These are phyloP conservation scores for Chrysina gloriosa DNA, from an alignment of 2,888 invertebrate genomes.

Conservation along the genomic window DNA sequence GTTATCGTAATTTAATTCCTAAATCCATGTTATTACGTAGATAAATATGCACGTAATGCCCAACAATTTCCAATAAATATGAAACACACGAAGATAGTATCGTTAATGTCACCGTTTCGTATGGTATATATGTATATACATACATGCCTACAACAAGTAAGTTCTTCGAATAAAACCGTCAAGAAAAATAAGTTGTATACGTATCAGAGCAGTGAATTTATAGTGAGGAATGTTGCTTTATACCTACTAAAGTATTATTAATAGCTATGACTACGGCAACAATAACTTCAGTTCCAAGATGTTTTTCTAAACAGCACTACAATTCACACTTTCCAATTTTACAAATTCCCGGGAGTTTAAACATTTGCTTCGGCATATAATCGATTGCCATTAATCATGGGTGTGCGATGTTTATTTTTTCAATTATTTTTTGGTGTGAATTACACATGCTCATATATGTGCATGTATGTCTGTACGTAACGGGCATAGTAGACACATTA, in stretches of 20 bases:
- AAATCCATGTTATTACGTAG: too few species aligned
- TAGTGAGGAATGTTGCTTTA: background rate
- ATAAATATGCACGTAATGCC: too few species aligned
- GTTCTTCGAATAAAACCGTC: too few species aligned
- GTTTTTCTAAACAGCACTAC: conserved; percentile 23
- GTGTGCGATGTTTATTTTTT: conserved; percentile 3
- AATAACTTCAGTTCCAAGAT: conserved; percentile 18
- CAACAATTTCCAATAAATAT: too few species aligned
- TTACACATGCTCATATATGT: background rate
- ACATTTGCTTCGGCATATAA: background rate
- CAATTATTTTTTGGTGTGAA: background rate
- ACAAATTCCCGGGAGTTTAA: background rate
- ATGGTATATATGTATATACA: too few species aligned
- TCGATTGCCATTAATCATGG: conserved; percentile 1
- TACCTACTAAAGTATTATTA: background rate
- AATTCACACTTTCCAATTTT: conserved; percentile 14
- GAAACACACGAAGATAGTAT: too few species aligned
- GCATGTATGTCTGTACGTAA: background rate
- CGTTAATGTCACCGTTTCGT: too few species aligned
- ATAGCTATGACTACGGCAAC: background rate
- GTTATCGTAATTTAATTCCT: too few species aligned
- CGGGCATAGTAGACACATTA: background rate
- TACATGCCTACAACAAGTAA: too few species aligned
- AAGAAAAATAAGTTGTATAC: too few species aligned
- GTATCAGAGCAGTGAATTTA: background rate